Conservation (phyloP, 2,888 invertebrate species). For the Spialia ferax region DNA sequence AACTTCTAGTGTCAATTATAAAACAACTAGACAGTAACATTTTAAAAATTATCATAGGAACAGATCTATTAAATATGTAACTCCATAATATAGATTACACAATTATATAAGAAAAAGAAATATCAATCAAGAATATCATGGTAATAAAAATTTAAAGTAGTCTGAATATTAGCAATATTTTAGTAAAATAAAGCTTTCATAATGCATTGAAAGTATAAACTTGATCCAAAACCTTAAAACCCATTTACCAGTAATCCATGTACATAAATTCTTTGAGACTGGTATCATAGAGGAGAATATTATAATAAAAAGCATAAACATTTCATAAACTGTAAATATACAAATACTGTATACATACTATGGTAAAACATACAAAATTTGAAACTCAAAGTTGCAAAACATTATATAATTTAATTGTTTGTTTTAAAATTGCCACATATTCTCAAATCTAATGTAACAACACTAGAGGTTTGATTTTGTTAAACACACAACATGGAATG, state of each 20-base stretch:
- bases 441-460: too few species aligned
- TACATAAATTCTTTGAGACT: not conserved
- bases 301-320: not conserved
- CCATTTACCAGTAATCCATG: constrained; percentile 17
- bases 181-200: constrained; percentile 23
- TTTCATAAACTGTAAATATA: too few species aligned
- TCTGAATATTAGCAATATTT: constrained; percentile 29
- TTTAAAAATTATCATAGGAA: constrained; percentile 29
- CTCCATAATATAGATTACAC: constrained; percentile 11
- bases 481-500: too few species aligned
- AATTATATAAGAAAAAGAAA: constrained; percentile 9
- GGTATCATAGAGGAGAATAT: constrained; percentile 9
- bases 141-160: constrained; percentile 14
- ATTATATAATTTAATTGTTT: too few species aligned
- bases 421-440: too few species aligned
- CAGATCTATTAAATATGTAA: constrained; percentile 29
- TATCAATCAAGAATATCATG: not conserved
- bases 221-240: constrained; percentile 20
- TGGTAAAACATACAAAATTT: constrained; percentile 1
- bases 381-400: too few species aligned
- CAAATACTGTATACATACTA: not conserved
- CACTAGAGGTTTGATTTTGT: too few species aligned
- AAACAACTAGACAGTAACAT: not conserved
- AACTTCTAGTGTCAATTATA: not conserved
- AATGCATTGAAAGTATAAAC: constrained; percentile 21